Evolutionary conservation across 2,113 vertebrate genomes (phyloP).

Genomic region (Lota lota): DNA sequence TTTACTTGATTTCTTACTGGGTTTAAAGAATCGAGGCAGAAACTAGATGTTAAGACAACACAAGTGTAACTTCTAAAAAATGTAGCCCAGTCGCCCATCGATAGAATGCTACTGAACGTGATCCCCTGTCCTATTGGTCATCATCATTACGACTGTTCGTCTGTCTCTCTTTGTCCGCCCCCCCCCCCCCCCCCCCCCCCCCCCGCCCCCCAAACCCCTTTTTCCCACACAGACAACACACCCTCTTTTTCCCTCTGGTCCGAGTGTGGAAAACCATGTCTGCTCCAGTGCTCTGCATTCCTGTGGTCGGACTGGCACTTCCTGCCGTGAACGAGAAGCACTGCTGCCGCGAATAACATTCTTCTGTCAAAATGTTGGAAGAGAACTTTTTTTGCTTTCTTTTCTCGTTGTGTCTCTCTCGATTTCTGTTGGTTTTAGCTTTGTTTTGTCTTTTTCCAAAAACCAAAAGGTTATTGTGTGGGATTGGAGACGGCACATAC

Average conservation of each 20-base stretch:
- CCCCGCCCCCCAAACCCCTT: neutral
- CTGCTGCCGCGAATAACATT: constrained; percentile 39
- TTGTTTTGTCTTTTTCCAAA: constrained; percentile 12
- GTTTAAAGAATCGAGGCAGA: no score
- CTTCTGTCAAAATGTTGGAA: constrained; percentile 16
- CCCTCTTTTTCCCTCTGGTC: neutral
- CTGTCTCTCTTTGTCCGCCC: neutral
- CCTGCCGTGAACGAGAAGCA: constrained; percentile 38
- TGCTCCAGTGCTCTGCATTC: constrained; percentile 48
- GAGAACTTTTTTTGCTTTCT: constrained; percentile 22
- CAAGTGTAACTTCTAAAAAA: no score
- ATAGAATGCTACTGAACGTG: no score
- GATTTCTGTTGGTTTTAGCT: constrained; percentile 12
- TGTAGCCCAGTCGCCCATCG: no score
- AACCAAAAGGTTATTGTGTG: neutral
- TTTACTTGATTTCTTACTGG: no score
- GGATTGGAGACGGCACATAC: no score
- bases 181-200: neutral
- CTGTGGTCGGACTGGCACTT: constrained; percentile 49
- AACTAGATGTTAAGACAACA: no score
- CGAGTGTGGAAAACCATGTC: constrained; percentile 46
- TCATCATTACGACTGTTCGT: neutral
- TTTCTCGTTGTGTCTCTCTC: neutral
- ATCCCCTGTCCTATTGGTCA: no score
- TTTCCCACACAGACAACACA: neutral